Evolutionary conservation across 2,113 vertebrate species (phyloP).

Genomic region (Trematomus loennbergii): DNA sequence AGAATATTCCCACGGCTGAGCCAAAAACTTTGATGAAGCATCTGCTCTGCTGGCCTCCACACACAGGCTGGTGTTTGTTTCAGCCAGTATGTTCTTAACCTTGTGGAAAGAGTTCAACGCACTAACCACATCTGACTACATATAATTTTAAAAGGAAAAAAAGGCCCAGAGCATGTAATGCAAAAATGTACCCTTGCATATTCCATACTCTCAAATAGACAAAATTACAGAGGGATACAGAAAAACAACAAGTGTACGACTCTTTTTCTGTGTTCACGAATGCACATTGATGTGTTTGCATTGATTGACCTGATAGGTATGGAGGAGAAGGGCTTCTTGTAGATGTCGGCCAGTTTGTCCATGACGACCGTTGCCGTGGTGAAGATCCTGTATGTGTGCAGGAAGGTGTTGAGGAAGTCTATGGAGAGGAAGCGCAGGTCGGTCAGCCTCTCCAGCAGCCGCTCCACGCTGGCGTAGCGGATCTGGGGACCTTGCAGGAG

Average conservation of each 20-base stretch:
- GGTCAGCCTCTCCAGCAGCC: slow-evolving; percentile 95
- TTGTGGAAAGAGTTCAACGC: slow-evolving; percentile 35
- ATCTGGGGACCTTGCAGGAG: slow-evolving; percentile 99
- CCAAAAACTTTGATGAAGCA: slow-evolving; percentile 53
- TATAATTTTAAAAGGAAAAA: not conserved
- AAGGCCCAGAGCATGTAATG: not conserved
- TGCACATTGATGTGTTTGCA: slow-evolving; percentile 23
- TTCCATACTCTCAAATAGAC: not conserved
- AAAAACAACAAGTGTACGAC: not conserved
- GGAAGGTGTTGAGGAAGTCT: slow-evolving; percentile 99
- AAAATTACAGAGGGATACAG: slow-evolving; percentile 2
- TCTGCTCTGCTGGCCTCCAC: slow-evolving; percentile 38
- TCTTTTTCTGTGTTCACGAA: slow-evolving; percentile 7
- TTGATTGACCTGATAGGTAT: slow-evolving; percentile 91
- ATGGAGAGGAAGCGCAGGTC: slow-evolving; percentile 98
- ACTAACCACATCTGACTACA: slow-evolving; percentile 24
- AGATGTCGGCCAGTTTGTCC: slow-evolving; percentile 96
- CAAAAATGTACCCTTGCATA: not conserved
- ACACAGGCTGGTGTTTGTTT: slow-evolving; percentile 30
- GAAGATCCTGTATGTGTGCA: slow-evolving; percentile 98
- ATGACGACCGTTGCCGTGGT: slow-evolving; percentile 92
- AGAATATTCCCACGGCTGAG: slow-evolving; percentile 28
- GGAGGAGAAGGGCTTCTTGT: slow-evolving; percentile 96
- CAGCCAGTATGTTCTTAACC: slow-evolving; percentile 42
- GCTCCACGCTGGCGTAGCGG: slow-evolving; percentile 95